phyloP scores from a whole-genome alignment of 2,888 invertebrate species.

The Drosophila austrosaltans region DNA sequence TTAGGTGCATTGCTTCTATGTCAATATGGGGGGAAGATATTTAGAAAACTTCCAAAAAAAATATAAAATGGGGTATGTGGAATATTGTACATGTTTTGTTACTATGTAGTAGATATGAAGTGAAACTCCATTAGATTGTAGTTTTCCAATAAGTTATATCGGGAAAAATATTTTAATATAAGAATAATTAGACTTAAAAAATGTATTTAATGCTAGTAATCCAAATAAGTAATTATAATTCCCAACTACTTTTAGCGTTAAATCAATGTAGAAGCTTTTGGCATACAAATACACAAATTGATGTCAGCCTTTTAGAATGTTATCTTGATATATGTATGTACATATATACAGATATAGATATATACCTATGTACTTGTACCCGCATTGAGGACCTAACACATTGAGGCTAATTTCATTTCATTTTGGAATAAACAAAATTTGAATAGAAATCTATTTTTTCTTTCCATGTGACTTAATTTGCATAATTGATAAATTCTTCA shows the following conservation, averaged over 20 bases:
- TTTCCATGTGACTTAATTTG: slow-evolving; percentile 5
- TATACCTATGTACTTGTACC: background rate
- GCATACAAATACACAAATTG: background rate
- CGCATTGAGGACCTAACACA: background rate
- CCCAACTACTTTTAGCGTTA: background rate
- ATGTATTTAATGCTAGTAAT: background rate
- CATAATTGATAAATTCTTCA: slow-evolving; percentile 9
- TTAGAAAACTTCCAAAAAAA: background rate
- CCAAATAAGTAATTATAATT: background rate
- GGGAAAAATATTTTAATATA: no score
- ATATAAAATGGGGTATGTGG: background rate
- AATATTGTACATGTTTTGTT: slow-evolving; percentile 1
- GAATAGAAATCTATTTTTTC: background rate
- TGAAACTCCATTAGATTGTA: no score
- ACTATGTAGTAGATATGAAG: no score
- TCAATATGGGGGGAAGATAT: slow-evolving; percentile 18
- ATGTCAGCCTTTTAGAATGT: background rate
- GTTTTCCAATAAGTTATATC: no score
- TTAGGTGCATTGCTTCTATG: slow-evolving; percentile 7
- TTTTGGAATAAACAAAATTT: background rate
- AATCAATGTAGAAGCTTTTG: no score
- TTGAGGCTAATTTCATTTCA: background rate
- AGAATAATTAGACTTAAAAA: no score
- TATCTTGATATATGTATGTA: background rate
- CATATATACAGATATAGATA: background rate